Evolutionary conservation across 2,113 vertebrate species (phyloP).

Genomic region (Hippopotamus amphibius): DNA sequence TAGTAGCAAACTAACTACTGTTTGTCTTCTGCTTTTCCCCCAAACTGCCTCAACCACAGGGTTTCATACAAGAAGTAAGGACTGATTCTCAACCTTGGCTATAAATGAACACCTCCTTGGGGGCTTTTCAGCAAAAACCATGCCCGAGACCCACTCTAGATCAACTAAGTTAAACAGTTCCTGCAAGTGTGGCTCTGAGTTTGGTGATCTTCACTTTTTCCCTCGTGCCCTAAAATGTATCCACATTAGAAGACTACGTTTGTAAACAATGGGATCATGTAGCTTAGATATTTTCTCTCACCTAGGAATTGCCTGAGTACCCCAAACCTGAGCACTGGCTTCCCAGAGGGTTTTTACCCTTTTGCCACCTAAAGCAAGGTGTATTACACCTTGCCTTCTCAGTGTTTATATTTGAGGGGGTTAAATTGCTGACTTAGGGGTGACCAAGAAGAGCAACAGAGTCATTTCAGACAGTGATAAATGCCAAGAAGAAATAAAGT

Average conservation of each 20-base stretch:
- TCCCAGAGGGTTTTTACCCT: not conserved
- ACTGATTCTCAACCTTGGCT: not conserved
- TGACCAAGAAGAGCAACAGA: not conserved
- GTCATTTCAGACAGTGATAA: not conserved
- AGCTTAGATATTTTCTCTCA: not conserved
- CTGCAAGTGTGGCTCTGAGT: not conserved
- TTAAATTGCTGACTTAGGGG: not conserved
- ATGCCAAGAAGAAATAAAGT: not conserved
- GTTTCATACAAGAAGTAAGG: not conserved
- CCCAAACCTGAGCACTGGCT: not conserved
- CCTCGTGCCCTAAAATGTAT: accelerated
- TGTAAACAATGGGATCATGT: not conserved
- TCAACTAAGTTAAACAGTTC: not conserved
- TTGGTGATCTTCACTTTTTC: not conserved
- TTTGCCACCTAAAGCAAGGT: not conserved
- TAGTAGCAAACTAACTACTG: not conserved
- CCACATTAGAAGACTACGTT: not conserved
- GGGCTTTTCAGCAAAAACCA: not conserved
- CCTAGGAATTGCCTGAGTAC: not conserved
- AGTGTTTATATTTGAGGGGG: accelerated
- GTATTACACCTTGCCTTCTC: no score
- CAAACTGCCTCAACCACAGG: accelerated
- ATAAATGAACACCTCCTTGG: not conserved
- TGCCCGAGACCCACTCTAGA: not conserved
- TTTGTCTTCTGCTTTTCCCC: not conserved